A percentile compares a stretch with the other conserved stretches of the same genome.
Conservation (phyloP, 2,888 invertebrate species). For the Rhyacophila evoluta region DNA sequence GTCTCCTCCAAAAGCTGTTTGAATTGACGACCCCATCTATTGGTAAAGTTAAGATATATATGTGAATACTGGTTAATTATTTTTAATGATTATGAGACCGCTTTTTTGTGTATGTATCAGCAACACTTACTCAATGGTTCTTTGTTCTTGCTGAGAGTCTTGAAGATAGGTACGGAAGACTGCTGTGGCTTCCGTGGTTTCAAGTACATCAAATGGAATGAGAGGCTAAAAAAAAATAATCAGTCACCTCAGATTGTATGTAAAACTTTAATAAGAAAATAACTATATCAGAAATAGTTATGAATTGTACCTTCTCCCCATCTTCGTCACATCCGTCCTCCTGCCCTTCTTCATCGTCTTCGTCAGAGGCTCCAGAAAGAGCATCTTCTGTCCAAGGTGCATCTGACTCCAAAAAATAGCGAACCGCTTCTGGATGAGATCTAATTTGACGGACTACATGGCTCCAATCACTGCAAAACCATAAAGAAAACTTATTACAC, state of each 20-base stretch:
- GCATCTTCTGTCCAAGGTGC: conserved; percentile 83
- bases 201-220: conserved; percentile 93
- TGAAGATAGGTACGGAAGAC: conserved; percentile 93
- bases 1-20: conserved; percentile 93
- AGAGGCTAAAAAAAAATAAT: conserved; percentile 60
- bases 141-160: conserved; percentile 91
- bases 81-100: too few relatives aligned
- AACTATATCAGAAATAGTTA: not conserved
- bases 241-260: not conserved
- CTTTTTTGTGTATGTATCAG: too few relatives aligned
- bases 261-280: not conserved
- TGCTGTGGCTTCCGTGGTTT: conserved; percentile 91
- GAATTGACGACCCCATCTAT: conserved; percentile 94
- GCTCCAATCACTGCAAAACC: conserved; percentile 83
- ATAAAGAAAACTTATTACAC: not conserved
- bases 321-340: conserved; percentile 44
- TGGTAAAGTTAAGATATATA: too few relatives aligned
- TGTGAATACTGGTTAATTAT: too few relatives aligned
- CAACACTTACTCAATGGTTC: conserved; percentile 86
- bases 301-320: conserved; percentile 44
- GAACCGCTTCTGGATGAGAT: conserved; percentile 92
- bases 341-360: conserved; percentile 57
- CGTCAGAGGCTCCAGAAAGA: conserved; percentile 73
- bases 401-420: conserved; percentile 87
- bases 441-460: conserved; percentile 87